Percentiles rank a stretch among this genome's conserved stretches.
Evolutionary conservation across 2,888 invertebrate species (phyloP).

Genomic region (Rugalucina vietnamica): DNA sequence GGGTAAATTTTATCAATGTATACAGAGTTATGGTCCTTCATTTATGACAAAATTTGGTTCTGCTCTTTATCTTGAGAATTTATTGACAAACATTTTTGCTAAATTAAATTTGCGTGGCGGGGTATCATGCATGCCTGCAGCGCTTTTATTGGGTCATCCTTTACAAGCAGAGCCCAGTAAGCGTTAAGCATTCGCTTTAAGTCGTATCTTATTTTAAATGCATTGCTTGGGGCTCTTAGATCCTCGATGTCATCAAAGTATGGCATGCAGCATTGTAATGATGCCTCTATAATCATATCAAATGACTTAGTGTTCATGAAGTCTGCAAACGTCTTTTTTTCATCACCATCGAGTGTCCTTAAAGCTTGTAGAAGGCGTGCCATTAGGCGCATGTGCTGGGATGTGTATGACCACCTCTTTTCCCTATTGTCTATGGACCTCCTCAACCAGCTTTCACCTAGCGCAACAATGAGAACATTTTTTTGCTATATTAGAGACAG

Average conservation of each 20-base stretch:
- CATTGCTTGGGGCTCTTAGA: conserved; percentile 15
- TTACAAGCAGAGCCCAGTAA: conserved; percentile 29
- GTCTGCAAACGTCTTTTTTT: neutral
- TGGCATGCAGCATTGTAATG: neutral
- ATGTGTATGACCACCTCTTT: conserved; percentile 42
- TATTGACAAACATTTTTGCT: no score
- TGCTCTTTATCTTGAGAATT: no score
- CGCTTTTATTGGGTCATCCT: conserved; percentile 29
- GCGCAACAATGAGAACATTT: conserved; percentile 47
- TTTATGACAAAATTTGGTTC: no score
- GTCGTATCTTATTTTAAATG: conserved; percentile 34
- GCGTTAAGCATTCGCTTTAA: conserved; percentile 15
- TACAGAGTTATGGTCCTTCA: no score
- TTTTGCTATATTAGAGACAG: conserved; percentile 36
- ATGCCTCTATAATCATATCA: neutral
- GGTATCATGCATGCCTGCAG: no score
- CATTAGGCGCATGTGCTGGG: conserved; percentile 49
- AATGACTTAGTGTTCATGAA: neutral
- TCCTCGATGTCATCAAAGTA: conserved; percentile 17
- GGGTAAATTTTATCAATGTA: no score
- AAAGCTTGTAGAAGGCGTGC: conserved; percentile 42
- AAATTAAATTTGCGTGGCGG: no score
- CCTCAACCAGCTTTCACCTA: conserved; percentile 56
- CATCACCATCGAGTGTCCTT: neutral
- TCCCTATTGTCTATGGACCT: conserved; percentile 46